Evolutionary conservation across 1,140 invertebrate genomes (phyloP), one percentile per base, ranked within the genome.

Genomic region (Helicoverpa armigera): DNA sequence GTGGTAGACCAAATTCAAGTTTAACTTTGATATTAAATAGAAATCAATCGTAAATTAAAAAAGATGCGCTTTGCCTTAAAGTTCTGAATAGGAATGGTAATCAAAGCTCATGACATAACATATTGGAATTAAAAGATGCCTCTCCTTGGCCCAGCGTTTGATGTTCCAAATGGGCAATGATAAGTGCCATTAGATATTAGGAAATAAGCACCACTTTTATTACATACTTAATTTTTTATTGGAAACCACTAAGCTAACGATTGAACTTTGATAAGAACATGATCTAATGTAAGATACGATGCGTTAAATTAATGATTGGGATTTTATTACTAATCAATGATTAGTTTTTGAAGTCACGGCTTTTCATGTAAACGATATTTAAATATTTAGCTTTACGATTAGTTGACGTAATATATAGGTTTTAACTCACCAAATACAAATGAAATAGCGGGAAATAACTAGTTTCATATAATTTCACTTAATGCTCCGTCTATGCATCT

Each of bases 271-370:
- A 78, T 78, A 78, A 70, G 53, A 67, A 75, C 56, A 65, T 35
- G 76, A 69, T 78, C 65, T 69, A 35, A 54, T 69, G 65, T 35
- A 58, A 69, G 76, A 78, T 78, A 43, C 69, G 58, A 31, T 43
- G 23, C 67, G 43, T 67, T n/a, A 76, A 69, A 23, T 78, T 48
- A 31, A 65, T 69, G 18, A 78, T 69, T 78, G 29, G 31, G 31
- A 69, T 78, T 78, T 78, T 78, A 78, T 58, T 69, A 69, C 76
- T 13, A 58, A 65, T 53, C 75, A 67, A 67, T 67, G 43, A n/a
- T 56, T 18, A 69, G 65, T 69, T 72, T 23, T 78, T 69, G 48
- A 53, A 58, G 61, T 67, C 76, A 69, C 63, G 51, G 9, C 14
- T 43, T 56, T 78, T 14, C 18, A 13, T 61, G 50, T 75, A 60